phyloP scores from a whole-genome alignment of 2,888 invertebrate genomes.

The Athalia circularis region DNA sequence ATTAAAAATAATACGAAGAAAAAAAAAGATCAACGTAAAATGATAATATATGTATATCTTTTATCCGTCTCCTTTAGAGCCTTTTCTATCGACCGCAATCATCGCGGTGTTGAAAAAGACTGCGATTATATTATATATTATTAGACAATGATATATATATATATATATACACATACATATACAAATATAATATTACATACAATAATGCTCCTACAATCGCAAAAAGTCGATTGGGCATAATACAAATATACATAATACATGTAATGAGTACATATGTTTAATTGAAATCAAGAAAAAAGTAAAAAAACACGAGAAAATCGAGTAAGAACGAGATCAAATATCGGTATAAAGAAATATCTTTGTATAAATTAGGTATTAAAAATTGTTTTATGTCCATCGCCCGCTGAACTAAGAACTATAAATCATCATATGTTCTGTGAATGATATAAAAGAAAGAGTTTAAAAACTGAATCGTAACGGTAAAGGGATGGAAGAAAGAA shows the following conservation, averaged over 20 bases:
- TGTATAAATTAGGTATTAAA: background rate
- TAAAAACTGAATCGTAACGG: background rate
- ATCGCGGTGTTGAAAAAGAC: slow-evolving; percentile 27
- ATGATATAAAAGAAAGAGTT: background rate
- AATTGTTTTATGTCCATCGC: background rate
- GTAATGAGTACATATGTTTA: background rate
- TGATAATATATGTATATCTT: background rate
- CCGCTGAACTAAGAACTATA: background rate
- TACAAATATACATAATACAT: slow-evolving; percentile 5
- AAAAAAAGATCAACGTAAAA: background rate
- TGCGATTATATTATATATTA: slow-evolving; percentile 9
- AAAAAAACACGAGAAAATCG: too few species aligned
- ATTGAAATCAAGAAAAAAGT: too few species aligned
- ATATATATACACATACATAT: background rate
- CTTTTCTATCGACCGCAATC: slow-evolving; percentile 9
- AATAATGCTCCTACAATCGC: background rate
- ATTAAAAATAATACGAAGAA: slow-evolving; percentile 7
- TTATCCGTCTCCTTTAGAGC: slow-evolving; percentile 6
- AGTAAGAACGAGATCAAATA: background rate
- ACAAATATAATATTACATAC: too few species aligned
- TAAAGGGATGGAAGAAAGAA: background rate
- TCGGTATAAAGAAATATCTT: too few species aligned
- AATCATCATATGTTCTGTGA: background rate
- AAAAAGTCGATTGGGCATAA: slow-evolving; percentile 11
- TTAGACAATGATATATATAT: slow-evolving; percentile 21